Conservation (phyloP, 2,797 vertebrate genomes). For the Taenioides sp. region DNA sequence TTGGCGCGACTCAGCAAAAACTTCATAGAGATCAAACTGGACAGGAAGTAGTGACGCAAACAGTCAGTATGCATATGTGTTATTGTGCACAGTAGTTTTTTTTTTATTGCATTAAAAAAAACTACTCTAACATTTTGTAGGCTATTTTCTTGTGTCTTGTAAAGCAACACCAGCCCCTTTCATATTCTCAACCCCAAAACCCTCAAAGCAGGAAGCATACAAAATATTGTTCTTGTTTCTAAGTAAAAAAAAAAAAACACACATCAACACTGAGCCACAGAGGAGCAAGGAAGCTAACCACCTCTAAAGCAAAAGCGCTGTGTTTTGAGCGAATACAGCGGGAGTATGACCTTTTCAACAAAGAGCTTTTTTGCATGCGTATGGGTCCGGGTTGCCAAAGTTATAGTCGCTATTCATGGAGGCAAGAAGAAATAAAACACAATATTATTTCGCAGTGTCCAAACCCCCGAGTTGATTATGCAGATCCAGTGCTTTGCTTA, state of each 20-base stretch:
- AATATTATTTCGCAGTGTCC: conserved; percentile 12
- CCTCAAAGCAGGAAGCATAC: conserved; percentile 36
- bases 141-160: background rate
- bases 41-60: too few species aligned
- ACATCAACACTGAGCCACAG: conserved; percentile 9
- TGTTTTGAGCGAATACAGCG: conserved; percentile 45
- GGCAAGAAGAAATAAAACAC: conserved; percentile 10
- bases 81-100: too few species aligned
- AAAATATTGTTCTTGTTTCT: conserved; percentile 24
- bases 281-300: conserved; percentile 42
- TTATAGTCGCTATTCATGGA: conserved; percentile 5
- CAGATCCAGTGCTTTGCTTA: conserved; percentile 16
- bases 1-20: too few species aligned
- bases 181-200: conserved; percentile 39
- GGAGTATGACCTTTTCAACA: conserved; percentile 39
- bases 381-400: background rate
- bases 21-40: too few species aligned
- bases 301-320: conserved; percentile 44
- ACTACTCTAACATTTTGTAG: too few species aligned
- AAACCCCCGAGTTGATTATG: conserved; percentile 30
- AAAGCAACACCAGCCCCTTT: conserved; percentile 39
- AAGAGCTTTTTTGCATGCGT: conserved; percentile 16
- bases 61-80: too few species aligned
- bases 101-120: too few species aligned
- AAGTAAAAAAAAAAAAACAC: conserved; percentile 21